These are phyloP conservation scores for Cervus canadensis DNA, from an alignment of 2,113 vertebrate genomes.

Conservation along the genomic window DNA sequence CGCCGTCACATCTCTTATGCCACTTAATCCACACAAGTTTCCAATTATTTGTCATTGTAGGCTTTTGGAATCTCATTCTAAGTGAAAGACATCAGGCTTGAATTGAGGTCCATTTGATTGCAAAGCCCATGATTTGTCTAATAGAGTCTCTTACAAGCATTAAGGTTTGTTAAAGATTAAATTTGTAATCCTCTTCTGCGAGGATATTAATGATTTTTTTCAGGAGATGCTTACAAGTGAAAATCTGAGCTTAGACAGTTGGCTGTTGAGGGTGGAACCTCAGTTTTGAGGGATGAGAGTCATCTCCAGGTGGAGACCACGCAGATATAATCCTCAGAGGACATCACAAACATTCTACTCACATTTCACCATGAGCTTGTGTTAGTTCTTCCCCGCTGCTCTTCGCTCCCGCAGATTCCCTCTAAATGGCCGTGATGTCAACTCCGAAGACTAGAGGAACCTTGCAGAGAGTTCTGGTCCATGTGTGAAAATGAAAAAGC, in stretches of 20 bases:
- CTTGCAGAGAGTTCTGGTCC: not conserved
- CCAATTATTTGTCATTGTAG: not conserved
- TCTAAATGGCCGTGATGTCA: not conserved
- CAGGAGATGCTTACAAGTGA: not conserved
- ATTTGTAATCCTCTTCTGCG: not conserved
- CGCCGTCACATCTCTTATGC: accelerated
- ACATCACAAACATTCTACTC: too few relatives aligned
- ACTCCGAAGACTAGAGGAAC: not conserved
- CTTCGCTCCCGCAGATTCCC: not conserved
- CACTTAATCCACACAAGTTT: not conserved
- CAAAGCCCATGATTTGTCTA: not conserved
- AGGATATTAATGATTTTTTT: not conserved
- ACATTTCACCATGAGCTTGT: not conserved
- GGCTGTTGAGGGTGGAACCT: not conserved
- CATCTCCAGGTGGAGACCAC: not conserved
- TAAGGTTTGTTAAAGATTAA: not conserved
- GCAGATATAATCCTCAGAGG: not conserved
- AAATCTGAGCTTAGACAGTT: not conserved
- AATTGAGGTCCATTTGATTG: not conserved
- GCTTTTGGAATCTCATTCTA: not conserved
- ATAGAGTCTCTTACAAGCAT: not conserved
- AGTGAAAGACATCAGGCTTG: not conserved
- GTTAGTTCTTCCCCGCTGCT: accelerated
- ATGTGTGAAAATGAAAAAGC: not conserved
- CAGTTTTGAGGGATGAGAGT: not conserved